Evolutionary conservation across 2,113 vertebrate species (phyloP).

Genomic region (Scopus umbretta): DNA sequence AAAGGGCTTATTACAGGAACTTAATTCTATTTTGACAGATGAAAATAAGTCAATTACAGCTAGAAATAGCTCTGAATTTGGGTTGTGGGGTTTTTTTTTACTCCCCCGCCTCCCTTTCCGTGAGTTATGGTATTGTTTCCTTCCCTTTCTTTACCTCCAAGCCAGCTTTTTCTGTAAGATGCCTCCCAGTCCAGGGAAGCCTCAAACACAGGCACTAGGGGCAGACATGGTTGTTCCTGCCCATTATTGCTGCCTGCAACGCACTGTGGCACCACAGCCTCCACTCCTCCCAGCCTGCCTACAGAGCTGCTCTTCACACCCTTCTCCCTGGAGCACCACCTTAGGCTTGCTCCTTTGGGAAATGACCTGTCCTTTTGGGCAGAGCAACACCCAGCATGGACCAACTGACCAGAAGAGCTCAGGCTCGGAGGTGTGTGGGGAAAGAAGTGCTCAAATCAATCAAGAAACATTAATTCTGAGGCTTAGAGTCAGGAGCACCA

Average conservation of each 20-base stretch:
- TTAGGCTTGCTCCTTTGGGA: background rate
- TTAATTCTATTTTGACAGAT: conserved; percentile 76
- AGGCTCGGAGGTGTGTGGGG: background rate
- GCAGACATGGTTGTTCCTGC: background rate
- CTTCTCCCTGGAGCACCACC: background rate
- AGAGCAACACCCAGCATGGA: background rate
- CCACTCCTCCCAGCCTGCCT: background rate
- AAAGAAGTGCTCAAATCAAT: background rate
- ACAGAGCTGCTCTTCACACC: background rate
- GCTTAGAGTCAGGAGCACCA: background rate
- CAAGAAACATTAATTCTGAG: background rate
- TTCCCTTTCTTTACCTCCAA: background rate
- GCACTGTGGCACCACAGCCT: background rate
- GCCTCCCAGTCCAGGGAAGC: background rate
- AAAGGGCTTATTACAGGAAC: conserved; percentile 70
- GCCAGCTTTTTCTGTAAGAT: background rate
- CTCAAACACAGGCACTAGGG: background rate
- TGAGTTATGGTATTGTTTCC: background rate
- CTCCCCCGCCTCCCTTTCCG: background rate
- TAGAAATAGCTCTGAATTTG: conserved; percentile 57
- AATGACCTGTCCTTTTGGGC: background rate
- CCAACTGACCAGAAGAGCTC: background rate
- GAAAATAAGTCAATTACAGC: conserved; percentile 70
- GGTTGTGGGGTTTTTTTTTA: background rate
- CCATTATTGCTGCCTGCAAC: background rate